Evolutionary conservation across 2,888 invertebrate genomes (phyloP).

Genomic region (Colletes collaris): DNA sequence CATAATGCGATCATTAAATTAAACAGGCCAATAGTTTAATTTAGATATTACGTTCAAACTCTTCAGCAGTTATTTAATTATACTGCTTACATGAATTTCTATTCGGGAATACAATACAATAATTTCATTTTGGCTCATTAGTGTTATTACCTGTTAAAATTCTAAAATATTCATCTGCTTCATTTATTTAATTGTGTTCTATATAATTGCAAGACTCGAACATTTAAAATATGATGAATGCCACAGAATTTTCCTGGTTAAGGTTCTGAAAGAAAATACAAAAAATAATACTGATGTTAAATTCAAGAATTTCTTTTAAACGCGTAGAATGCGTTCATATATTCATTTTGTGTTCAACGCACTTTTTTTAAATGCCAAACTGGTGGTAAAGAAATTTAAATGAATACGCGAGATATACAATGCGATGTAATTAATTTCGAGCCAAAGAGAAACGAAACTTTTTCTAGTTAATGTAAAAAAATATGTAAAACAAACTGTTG

Average conservation of each 20-base stretch:
- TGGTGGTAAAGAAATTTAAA: neutral
- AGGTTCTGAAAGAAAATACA: neutral
- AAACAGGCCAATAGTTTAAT: neutral
- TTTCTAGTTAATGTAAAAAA: neutral
- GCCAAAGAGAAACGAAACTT: neutral
- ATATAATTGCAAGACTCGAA: neutral
- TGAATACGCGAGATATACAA: neutral
- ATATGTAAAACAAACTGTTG: neutral
- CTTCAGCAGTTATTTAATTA: neutral
- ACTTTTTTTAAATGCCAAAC: neutral
- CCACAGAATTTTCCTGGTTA: neutral
- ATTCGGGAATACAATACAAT: neutral
- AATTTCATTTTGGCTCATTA: neutral
- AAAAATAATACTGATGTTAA: neutral
- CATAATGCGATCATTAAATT: conserved; percentile 4
- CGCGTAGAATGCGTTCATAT: neutral
- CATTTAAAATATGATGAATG: neutral
- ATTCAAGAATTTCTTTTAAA: neutral
- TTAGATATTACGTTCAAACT: neutral
- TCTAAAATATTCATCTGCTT: no score
- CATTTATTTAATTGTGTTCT: neutral
- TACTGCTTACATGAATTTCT: neutral
- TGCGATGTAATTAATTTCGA: neutral
- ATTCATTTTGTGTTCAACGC: neutral
- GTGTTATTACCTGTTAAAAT: neutral